Evolutionary conservation across 2,888 invertebrate species (phyloP), one percentile per base, ranked within the genome.

Genomic region (Adelphocoris suturalis): DNA sequence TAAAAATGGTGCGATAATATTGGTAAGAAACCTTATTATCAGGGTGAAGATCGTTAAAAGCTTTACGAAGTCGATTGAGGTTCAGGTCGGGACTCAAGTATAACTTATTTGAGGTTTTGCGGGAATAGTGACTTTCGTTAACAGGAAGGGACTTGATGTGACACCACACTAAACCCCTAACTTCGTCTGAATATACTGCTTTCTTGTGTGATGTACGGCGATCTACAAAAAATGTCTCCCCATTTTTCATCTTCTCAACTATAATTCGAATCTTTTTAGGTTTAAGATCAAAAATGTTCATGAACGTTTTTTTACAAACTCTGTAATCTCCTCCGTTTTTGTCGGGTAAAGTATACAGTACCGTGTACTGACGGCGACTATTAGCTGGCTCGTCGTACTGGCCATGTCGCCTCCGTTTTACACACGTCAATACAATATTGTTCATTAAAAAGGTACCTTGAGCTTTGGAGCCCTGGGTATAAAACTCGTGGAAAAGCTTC

Each of bases 181-280:
- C 57, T 57, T 57, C 57, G 11, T 57, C 57, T 57, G 57, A 57
- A 57, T 57, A 57, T 57, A 57, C 57, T 57, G 57, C 11, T 57
- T 57, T 57, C 76, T 76, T 76, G 37, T 76, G 76, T 28, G 76
- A 27, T 27, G 76, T 76, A 27, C 76, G 27, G 12, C 76, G 76
- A 37, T 76, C 76, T 76, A 28, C 76, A 76, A 76, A 76, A 37
- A 76, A 76, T 76, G 76, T 37, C 76, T 76, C 76, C 76, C 76
- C 76, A 37, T 76, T 76, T 28, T 76, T 76, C 27, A 76, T 16
- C 76, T 76, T 28, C 76, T 37, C 76, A 28, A 76, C 76, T 37
- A 76, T 27, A 28, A 37, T 27, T 28, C 76, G 76, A 37, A 76
- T 27, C 28, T 76, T 27, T 76, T 76, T 76, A 37, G 76, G 37